These are phyloP conservation scores for Philypnodon macrostomus DNA, from an alignment of 2,797 vertebrate species.

Conservation along the genomic window DNA sequence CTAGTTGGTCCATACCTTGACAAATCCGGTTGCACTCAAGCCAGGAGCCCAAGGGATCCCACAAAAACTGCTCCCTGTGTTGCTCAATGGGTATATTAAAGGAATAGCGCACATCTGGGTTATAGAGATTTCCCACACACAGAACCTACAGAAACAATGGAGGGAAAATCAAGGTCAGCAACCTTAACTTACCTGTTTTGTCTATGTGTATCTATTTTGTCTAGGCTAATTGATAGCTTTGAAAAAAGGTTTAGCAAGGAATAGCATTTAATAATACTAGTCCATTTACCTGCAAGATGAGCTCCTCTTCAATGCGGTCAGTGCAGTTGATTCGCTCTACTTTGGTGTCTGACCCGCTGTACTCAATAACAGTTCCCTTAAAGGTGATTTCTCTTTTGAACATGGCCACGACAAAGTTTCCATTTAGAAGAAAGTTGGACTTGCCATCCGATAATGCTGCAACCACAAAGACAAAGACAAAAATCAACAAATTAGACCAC, in stretches of 20 bases:
- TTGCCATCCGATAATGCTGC: conserved; percentile 89
- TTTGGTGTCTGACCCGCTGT: conserved; percentile 91
- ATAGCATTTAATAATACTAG: background rate
- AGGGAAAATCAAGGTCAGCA: conserved; percentile 22
- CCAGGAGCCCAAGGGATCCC: conserved; percentile 90
- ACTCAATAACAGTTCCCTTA: conserved; percentile 88
- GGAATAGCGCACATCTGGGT: conserved; percentile 92
- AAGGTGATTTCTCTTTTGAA: conserved; percentile 92
- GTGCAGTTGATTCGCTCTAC: conserved; percentile 94
- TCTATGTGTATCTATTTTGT: conserved; percentile 12
- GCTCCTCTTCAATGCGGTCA: conserved; percentile 85
- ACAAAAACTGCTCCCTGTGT: conserved; percentile 81
- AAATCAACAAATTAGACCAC: conserved; percentile 6
- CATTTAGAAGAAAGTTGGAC: conserved; percentile 91
- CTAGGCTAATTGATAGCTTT: background rate
- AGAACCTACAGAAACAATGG: conserved; percentile 80
- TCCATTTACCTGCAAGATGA: conserved; percentile 85
- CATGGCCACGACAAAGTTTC: conserved; percentile 97
- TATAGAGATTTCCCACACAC: conserved; percentile 94
- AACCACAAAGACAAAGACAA: conserved; percentile 18
- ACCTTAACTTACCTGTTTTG: conserved; percentile 20
- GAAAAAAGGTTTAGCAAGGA: background rate
- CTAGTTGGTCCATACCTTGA: conserved; percentile 79
- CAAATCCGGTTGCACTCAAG: conserved; percentile 90
- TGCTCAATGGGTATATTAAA: conserved; percentile 90